These are phyloP conservation scores for Clarias magur DNA, from an alignment of 2,113 vertebrate species.

Conservation along the genomic window DNA sequence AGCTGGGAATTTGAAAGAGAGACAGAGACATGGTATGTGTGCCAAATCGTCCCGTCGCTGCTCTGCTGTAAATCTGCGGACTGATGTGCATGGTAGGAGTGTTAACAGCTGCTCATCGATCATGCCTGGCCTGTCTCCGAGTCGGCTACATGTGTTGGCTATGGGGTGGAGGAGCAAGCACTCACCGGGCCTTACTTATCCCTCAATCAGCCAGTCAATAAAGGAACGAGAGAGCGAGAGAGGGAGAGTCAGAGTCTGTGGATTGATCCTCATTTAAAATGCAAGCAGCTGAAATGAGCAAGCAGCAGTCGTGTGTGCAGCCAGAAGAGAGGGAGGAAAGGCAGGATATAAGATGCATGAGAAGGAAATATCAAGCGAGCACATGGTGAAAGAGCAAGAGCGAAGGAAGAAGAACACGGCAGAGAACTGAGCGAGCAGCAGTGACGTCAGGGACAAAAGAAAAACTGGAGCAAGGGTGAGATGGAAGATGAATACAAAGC, in stretches of 20 bases:
- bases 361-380: slow-evolving; percentile 3
- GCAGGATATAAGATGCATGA: not conserved
- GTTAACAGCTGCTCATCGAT: slow-evolving; percentile 54
- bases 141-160: slow-evolving; percentile 27
- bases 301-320: slow-evolving; percentile 36
- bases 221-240: not conserved
- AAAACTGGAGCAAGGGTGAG: not conserved
- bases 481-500: not conserved
- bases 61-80: slow-evolving; percentile 48
- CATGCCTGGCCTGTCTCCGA: slow-evolving; percentile 38
- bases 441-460: not conserved
- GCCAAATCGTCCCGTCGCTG: slow-evolving; percentile 44
- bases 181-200: slow-evolving; percentile 34
- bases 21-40: slow-evolving; percentile 7
- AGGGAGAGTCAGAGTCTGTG: slow-evolving; percentile 6
- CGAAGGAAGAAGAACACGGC: not conserved
- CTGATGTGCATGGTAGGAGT: slow-evolving; percentile 48
- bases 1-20: slow-evolving; percentile 34
- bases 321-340: not conserved
- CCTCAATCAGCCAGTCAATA: slow-evolving; percentile 41
- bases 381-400: not conserved
- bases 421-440: not conserved
- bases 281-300: slow-evolving; percentile 27
- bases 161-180: slow-evolving; percentile 27
- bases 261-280: slow-evolving; percentile 52